These are phyloP conservation scores for Caiman crocodilus DNA, from an alignment of 2,797 vertebrate genomes.

Conservation along the genomic window DNA sequence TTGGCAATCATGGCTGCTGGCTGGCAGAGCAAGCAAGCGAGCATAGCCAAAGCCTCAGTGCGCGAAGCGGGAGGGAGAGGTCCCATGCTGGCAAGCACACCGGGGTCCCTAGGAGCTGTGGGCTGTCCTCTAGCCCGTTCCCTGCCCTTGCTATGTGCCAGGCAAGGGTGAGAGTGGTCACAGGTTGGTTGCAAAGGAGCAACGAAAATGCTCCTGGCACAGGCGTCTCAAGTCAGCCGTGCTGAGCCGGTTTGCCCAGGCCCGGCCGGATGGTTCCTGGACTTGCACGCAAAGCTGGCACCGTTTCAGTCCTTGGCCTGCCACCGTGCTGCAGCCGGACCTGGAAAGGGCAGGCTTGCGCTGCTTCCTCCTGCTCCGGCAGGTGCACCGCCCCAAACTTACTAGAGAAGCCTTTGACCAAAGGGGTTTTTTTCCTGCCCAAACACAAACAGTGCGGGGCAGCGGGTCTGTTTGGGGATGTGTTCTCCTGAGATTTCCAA, in stretches of 20 bases:
- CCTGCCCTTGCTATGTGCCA: constrained; percentile 14
- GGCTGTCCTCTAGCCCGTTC: background rate
- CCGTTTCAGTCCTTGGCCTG: background rate
- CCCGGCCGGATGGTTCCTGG: constrained; percentile 36
- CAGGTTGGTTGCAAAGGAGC: constrained; percentile 7
- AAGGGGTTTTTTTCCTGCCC: background rate
- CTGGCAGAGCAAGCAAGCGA: no score
- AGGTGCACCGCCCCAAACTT: background rate
- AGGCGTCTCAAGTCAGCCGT: constrained; percentile 23
- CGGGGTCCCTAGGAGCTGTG: background rate
- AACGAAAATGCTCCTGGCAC: constrained; percentile 61
- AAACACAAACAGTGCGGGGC: background rate
- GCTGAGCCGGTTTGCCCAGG: constrained; percentile 52
- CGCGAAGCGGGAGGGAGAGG: background rate
- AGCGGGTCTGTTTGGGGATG: background rate
- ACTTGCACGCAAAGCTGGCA: constrained; percentile 19
- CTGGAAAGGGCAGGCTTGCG: constrained; percentile 42
- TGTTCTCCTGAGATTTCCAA: background rate
- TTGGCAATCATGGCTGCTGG: no score
- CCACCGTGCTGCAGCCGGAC: background rate
- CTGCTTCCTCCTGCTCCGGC: constrained; percentile 3
- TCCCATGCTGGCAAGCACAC: background rate
- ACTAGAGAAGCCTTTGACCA: background rate
- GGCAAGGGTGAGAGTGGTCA: constrained; percentile 15
- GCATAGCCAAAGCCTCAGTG: no score